Conservation (phyloP, 2,888 invertebrate genomes). For the Cheilosia scutellata region DNA sequence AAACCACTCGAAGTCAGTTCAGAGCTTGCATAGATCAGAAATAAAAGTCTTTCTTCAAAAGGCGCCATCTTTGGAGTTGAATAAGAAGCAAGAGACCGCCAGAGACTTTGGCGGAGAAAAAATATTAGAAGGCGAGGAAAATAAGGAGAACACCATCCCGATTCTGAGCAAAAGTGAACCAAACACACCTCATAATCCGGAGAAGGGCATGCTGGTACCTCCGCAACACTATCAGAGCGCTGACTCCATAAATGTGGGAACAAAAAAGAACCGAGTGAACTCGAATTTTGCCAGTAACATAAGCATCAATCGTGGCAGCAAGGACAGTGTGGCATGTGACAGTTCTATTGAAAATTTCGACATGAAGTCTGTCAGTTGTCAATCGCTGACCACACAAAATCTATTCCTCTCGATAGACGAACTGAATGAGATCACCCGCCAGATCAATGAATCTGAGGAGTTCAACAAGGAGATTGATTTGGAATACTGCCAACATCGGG, state of each 20-base stretch:
- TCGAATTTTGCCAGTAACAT: slow-evolving; percentile 77
- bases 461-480: slow-evolving; percentile 82
- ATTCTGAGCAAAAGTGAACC: slow-evolving; percentile 79
- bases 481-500: slow-evolving; percentile 84
- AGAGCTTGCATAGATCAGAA: slow-evolving; percentile 82
- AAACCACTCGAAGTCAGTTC: slow-evolving; percentile 81
- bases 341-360: slow-evolving; percentile 82
- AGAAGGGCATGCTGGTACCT: slow-evolving; percentile 77
- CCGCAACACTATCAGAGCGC: slow-evolving; percentile 80
- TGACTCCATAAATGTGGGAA: slow-evolving; percentile 79
- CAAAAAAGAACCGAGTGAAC: slow-evolving; percentile 73
- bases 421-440: slow-evolving; percentile 83
- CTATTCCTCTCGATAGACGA: slow-evolving; percentile 84
- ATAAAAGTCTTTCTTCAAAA: slow-evolving; percentile 81
- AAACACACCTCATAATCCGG: slow-evolving; percentile 78
- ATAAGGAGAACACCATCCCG: slow-evolving; percentile 80
- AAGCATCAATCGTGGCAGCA: slow-evolving; percentile 79
- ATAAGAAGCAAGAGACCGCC: slow-evolving; percentile 78
- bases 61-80: slow-evolving; percentile 81
- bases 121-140: slow-evolving; percentile 75
- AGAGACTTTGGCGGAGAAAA: slow-evolving; percentile 77
- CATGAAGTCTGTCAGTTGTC: slow-evolving; percentile 83
- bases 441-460: slow-evolving; percentile 83
- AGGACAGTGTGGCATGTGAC: slow-evolving; percentile 79
- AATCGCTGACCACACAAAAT: slow-evolving; percentile 82